These are phyloP conservation scores for Ephydatia muelleri DNA, from an alignment of 37 sponge, comb jelly and placozoan species.

Conservation along the genomic window DNA sequence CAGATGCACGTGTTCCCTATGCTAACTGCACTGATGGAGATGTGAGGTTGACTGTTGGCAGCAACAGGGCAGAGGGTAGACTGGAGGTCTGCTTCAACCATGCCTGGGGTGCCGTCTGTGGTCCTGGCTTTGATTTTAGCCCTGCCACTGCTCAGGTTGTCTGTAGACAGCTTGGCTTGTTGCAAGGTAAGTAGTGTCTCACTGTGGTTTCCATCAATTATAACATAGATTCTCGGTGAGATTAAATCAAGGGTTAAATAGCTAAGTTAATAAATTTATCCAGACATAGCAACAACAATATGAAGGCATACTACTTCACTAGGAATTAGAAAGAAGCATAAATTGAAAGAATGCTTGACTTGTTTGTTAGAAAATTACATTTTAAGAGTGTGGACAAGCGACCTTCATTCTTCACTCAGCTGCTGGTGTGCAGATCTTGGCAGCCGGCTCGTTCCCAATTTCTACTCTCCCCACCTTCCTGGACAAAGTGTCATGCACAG, in stretches of 20 bases:
- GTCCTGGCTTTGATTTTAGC: background rate
- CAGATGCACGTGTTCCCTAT: background rate
- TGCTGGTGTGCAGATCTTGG: background rate
- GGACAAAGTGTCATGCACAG: background rate
- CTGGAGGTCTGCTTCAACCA: background rate
- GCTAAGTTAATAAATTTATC: too few relatives aligned
- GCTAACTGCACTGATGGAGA: background rate
- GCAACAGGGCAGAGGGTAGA: background rate
- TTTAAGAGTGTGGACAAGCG: too few relatives aligned
- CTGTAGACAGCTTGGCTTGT: background rate
- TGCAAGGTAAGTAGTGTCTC: background rate
- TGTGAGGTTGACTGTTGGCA: background rate
- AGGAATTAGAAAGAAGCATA: too few relatives aligned
- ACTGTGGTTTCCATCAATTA: background rate
- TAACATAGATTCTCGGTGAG: too few relatives aligned
- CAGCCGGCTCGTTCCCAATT: background rate
- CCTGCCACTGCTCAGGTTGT: background rate
- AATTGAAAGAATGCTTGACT: too few relatives aligned
- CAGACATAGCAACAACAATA: too few relatives aligned
- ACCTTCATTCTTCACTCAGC: background rate
- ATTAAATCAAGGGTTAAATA: too few relatives aligned
- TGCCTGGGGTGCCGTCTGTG: background rate
- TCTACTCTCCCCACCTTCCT: background rate
- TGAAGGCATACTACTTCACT: too few relatives aligned
- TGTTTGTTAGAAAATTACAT: too few relatives aligned